phyloP scores from a whole-genome alignment of 2,888 invertebrate species.

The Tetragnatha montana region DNA sequence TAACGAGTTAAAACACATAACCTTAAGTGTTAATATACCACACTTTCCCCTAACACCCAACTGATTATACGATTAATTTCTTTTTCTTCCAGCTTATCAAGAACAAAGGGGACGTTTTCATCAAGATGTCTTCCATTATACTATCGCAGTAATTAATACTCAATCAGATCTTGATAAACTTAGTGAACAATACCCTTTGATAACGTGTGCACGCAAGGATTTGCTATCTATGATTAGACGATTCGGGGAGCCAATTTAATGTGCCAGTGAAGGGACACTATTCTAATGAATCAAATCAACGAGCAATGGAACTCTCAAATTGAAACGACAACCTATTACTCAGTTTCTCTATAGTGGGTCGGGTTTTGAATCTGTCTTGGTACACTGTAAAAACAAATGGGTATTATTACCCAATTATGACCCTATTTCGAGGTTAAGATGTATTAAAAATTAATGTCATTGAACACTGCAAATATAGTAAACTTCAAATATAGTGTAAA shows the following conservation, averaged over 20 bases:
- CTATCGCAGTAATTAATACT: neutral
- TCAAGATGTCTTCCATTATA: too few relatives aligned
- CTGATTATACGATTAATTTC: too few relatives aligned
- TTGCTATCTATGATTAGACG: neutral
- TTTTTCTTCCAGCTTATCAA: too few relatives aligned
- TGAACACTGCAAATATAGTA: too few relatives aligned
- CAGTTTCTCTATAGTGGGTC: neutral
- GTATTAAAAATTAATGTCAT: too few relatives aligned
- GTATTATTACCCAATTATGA: too few relatives aligned
- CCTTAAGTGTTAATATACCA: too few relatives aligned
- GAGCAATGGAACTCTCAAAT: neutral
- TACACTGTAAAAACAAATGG: too few relatives aligned
- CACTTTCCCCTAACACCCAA: too few relatives aligned
- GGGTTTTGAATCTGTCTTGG: neutral
- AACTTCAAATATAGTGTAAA: too few relatives aligned
- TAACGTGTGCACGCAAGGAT: neutral
- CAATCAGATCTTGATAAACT: neutral
- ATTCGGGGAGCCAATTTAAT: neutral
- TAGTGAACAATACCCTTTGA: neutral
- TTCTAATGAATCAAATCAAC: slow-evolving; percentile 1
- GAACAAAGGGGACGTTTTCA: too few relatives aligned
- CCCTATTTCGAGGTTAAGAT: too few relatives aligned
- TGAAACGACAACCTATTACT: neutral
- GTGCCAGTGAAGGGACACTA: neutral
- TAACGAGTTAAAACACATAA: neutral